phyloP scores from a whole-genome alignment of 2,113 vertebrate species.

The Phylloscopus whistleri region DNA sequence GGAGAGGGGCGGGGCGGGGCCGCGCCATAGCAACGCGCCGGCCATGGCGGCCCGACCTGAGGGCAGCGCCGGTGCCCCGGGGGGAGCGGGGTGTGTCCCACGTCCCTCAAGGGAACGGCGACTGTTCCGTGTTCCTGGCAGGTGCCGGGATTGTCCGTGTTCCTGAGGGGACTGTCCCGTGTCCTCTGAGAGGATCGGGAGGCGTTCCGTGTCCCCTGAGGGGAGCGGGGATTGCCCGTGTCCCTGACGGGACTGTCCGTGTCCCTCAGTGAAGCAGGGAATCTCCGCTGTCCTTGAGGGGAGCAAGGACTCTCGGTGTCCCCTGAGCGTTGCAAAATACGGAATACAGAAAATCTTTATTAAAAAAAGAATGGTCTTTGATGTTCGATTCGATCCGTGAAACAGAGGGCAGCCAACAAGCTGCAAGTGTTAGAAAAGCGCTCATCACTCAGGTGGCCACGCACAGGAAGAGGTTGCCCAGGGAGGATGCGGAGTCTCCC shows the following conservation, averaged over 20 bases:
- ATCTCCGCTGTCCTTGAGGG: too few relatives aligned
- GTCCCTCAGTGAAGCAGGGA: neutral
- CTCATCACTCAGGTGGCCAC: accelerated
- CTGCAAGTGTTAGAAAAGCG: neutral
- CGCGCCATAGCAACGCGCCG: neutral
- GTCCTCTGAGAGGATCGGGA: neutral
- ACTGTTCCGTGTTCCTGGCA: neutral
- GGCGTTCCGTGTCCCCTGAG: too few relatives aligned
- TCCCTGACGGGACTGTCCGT: neutral
- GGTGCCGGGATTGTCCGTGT: too few relatives aligned
- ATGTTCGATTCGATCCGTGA: neutral
- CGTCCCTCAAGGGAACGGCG: accelerated
- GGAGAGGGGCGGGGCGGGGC: neutral
- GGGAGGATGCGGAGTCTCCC: neutral
- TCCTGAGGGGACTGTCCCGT: neutral
- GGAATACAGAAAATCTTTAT: neutral
- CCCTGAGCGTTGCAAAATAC: neutral
- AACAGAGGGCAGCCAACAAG: too few relatives aligned
- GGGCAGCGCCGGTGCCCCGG: accelerated
- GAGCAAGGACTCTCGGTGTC: neutral
- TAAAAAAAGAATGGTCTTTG: neutral
- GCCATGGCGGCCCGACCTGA: neutral
- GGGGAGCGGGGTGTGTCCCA: accelerated
- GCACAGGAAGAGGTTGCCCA: accelerated
- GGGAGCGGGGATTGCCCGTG: neutral